phyloP scores from a whole-genome alignment of 2,113 vertebrate species.

The Brachyhypopomus occidentalis region DNA sequence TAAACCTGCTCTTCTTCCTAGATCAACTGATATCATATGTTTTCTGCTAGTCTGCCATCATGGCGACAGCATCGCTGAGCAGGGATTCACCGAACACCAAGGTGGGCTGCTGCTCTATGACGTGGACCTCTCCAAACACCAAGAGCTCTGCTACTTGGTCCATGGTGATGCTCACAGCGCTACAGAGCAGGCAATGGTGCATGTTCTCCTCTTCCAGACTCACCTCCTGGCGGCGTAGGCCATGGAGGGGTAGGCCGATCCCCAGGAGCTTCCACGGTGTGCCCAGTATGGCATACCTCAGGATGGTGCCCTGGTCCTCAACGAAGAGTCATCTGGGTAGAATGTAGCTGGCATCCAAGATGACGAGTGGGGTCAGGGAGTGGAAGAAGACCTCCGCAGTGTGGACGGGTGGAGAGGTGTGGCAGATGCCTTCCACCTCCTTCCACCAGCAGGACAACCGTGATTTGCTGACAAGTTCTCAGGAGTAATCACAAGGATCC shows the following conservation, averaged over 20 bases:
- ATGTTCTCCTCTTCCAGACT: slow-evolving; percentile 79
- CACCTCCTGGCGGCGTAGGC: too few relatives aligned
- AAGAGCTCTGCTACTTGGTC: slow-evolving; percentile 94
- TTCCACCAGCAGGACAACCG: slow-evolving; percentile 90
- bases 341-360: slow-evolving; percentile 94
- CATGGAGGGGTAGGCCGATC: too few relatives aligned
- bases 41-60: slow-evolving; percentile 48
- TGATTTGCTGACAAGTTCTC: slow-evolving; percentile 93
- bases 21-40: too few relatives aligned
- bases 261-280: slow-evolving; percentile 94
- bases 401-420: slow-evolving; percentile 77
- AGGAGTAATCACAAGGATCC: slow-evolving; percentile 82
- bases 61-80: slow-evolving; percentile 93
- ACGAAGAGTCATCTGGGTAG: slow-evolving; percentile 88
- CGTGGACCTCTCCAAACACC: slow-evolving; percentile 95
- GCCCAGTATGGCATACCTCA: slow-evolving; percentile 90
- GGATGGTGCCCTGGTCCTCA: slow-evolving; percentile 94
- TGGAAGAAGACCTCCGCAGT: slow-evolving; percentile 87
- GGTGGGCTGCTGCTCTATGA: slow-evolving; percentile 93
- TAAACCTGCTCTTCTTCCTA: too few relatives aligned
- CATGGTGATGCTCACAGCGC: slow-evolving; percentile 91
- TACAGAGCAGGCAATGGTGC: slow-evolving; percentile 88
- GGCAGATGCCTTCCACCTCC: slow-evolving; percentile 81
- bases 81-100: slow-evolving; percentile 94
- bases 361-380: slow-evolving; percentile 93